A percentile compares a stretch with the other conserved stretches of the same genome.
Conservation (phyloP, 1,140 invertebrate species). For the Brachionus plicatilis region DNA sequence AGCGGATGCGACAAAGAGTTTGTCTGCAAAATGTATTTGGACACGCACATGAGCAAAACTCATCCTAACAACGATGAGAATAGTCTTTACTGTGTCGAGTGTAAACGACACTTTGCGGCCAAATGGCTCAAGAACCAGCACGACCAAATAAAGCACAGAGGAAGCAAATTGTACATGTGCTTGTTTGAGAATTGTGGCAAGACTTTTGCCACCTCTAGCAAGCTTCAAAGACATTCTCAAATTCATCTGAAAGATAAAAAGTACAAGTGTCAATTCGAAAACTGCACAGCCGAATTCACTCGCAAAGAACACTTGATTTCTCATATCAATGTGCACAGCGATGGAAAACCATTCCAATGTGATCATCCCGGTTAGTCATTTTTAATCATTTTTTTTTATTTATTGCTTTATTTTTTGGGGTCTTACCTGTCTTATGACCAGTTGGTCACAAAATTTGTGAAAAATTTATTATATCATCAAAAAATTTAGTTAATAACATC, state of each 20-base stretch:
- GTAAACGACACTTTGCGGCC: neutral
- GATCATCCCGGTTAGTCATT: neutral
- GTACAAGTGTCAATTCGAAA: neutral
- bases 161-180: neutral
- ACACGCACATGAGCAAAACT: neutral
- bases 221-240: neutral
- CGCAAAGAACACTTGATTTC: neutral
- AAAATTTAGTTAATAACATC: no score
- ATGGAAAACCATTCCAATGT: neutral
- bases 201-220: neutral
- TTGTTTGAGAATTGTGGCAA: conserved; percentile 20
- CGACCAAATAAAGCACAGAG: conserved; percentile 18
- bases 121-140: neutral
- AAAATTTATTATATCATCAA: no score
- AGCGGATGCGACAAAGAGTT: neutral
- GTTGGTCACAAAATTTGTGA: no score
- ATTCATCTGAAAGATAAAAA: conserved; percentile 8
- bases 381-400: no score
- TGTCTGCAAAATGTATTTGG: neutral
- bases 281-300: conserved; percentile 3
- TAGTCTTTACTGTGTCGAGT: neutral
- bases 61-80: neutral
- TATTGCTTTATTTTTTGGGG: no score
- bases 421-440: no score
- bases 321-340: neutral